phyloP scores from a whole-genome alignment of 2,797 vertebrate species.

The Chlorospingus semifuscus region DNA sequence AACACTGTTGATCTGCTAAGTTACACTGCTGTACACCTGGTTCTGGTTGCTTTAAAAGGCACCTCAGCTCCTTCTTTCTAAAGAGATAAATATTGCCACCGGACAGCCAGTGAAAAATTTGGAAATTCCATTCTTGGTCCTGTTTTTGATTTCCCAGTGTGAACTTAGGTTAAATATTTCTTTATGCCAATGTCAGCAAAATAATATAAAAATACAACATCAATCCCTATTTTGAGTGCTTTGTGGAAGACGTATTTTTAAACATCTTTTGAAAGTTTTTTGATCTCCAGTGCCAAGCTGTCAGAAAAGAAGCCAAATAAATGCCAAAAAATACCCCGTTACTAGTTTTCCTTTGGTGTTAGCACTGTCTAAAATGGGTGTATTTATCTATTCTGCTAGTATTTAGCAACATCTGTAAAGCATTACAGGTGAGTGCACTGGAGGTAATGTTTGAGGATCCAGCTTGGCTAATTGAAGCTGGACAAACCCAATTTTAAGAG shows the following conservation, averaged over 20 bases:
- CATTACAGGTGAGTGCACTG: neutral
- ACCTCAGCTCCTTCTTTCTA: neutral
- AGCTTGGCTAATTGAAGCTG: neutral
- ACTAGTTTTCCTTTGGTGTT: neutral
- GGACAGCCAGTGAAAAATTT: neutral
- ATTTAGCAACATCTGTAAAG: neutral
- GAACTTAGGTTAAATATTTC: neutral
- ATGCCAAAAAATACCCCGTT: neutral
- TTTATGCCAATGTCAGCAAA: slow-evolving; percentile 20
- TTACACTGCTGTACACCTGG: neutral
- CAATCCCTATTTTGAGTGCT: neutral
- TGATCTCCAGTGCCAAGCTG: neutral
- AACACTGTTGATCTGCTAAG: neutral
- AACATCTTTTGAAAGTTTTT: slow-evolving; percentile 23
- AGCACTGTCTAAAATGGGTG: neutral
- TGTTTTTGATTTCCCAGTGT: slow-evolving; percentile 10
- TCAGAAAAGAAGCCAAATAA: slow-evolving; percentile 9
- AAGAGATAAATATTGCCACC: slow-evolving; percentile 3
- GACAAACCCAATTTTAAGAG: neutral
- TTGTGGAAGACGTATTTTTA: neutral
- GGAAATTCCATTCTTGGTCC: neutral
- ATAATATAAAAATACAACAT: neutral
- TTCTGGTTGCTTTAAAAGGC: slow-evolving; percentile 30
- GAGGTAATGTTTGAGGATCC: neutral
- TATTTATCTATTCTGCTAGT: neutral